phyloP scores from a whole-genome alignment of 53 echinoderm and acorn worm genomes.

The Zoroaster sp. region DNA sequence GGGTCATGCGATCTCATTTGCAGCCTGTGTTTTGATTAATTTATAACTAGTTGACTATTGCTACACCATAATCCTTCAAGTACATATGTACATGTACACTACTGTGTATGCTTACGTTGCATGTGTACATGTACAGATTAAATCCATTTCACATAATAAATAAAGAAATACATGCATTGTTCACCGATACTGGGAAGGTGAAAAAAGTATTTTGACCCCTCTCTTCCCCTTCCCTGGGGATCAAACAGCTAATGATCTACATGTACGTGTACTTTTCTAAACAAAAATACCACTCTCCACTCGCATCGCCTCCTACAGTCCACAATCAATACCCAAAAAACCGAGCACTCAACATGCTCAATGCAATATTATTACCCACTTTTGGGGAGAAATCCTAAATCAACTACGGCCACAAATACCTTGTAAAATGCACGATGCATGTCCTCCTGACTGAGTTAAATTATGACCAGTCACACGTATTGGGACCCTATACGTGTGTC shows the following conservation, averaged over 20 bases:
- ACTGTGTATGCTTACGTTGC: neutral
- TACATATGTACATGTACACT: neutral
- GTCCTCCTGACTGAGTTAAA: neutral
- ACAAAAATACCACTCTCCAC: neutral
- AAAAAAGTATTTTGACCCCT: neutral
- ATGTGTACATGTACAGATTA: neutral
- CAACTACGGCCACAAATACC: neutral
- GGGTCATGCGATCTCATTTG: neutral
- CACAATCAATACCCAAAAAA: neutral
- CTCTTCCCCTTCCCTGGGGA: neutral
- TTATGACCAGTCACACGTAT: neutral
- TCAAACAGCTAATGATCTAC: neutral
- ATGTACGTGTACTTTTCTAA: neutral
- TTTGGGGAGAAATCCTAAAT: neutral
- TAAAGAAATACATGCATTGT: too few relatives aligned
- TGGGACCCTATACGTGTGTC: neutral
- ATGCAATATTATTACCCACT: neutral
- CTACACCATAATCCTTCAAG: neutral
- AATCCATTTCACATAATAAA: too few relatives aligned
- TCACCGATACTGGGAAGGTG: too few relatives aligned
- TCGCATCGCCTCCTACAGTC: neutral
- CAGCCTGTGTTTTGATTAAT: neutral
- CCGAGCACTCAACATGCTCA: neutral
- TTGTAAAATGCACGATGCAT: neutral
- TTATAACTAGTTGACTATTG: neutral